Evolutionary conservation across 30 jellyfish, hydroid and myxozoan genomes (phyloP), one percentile per base, ranked within the genome.

Genomic region (Cassiopea andromeda): DNA sequence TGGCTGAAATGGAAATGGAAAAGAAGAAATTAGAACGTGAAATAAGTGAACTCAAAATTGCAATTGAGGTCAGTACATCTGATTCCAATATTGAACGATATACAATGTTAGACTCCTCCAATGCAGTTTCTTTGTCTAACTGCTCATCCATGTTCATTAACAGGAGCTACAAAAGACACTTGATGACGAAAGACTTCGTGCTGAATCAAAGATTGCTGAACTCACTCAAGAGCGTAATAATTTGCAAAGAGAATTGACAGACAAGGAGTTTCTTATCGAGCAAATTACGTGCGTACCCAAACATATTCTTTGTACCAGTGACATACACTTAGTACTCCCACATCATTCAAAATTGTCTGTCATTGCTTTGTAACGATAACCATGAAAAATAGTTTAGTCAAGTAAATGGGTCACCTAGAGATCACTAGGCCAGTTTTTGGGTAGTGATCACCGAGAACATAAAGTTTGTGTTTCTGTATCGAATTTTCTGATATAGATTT

Each of bases 161-260:
- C 57, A 87, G 94, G 94, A 87, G 45, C 45, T 87, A 85, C 94
- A 61, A 16, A 75, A 77, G 45, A 87, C 94, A 1, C 85, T 87
- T 49, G 94, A 87, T 45, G 89, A 78, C 7, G 94, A 87, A 46
- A 44, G 94, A 66, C 83, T 87, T 27, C 77, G 82, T n/a, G 94
- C 94, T 1, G 94, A 87, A 48, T 58, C 85, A 59, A 87, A 87
- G 66, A 87, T 87, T 12, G 94, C 94, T 13, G 94, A 87, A 50
- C 79, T 87, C 48, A 87, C 94, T 18, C 90, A 87, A 87, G 8
- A 75, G 58, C 89, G 94, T 8, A 81, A 59, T 71, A 83, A 78
- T 19, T 58, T 87, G 68, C 94, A 87, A 43, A 87, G 78, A 19
- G 94, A 87, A 69, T 14, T 87, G 17, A 87, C 94, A 0, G 94